Conservation (phyloP, 1,140 invertebrate species). For the Eueides isabella region DNA sequence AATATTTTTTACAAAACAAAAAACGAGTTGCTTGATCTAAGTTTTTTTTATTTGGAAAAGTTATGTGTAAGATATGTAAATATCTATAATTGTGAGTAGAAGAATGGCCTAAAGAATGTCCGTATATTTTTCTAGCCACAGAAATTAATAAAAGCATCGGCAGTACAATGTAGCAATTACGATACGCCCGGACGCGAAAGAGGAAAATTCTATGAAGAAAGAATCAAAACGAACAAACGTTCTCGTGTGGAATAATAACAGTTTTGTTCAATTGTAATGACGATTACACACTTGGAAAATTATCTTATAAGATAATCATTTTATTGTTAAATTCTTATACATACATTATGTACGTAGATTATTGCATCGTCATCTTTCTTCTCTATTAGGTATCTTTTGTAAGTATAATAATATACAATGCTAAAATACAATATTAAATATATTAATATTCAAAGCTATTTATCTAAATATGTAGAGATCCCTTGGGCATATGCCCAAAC, state of each 20-base stretch:
- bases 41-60: no score
- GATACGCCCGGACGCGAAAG: neutral
- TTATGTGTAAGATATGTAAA: no score
- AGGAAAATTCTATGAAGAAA: neutral
- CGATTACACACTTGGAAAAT: neutral
- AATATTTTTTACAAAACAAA: no score
- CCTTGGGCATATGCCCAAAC: no score
- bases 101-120: neutral
- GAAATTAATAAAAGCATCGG: neutral
- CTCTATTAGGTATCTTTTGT: no score
- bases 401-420: no score
- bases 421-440: no score
- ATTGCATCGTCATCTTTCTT: neutral
- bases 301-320: neutral
- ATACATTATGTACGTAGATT: neutral
- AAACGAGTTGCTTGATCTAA: no score
- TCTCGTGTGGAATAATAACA: slow-evolving; percentile 12
- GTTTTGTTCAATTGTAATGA: slow-evolving; percentile 1
- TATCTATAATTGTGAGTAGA: neutral
- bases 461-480: no score
- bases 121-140: neutral
- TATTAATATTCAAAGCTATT: no score
- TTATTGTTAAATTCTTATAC: slow-evolving; percentile 8
- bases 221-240: neutral
- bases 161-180: neutral